These are phyloP conservation scores for Ochotona curzoniae DNA, from an alignment of 2,113 vertebrate species.

Conservation along the genomic window DNA sequence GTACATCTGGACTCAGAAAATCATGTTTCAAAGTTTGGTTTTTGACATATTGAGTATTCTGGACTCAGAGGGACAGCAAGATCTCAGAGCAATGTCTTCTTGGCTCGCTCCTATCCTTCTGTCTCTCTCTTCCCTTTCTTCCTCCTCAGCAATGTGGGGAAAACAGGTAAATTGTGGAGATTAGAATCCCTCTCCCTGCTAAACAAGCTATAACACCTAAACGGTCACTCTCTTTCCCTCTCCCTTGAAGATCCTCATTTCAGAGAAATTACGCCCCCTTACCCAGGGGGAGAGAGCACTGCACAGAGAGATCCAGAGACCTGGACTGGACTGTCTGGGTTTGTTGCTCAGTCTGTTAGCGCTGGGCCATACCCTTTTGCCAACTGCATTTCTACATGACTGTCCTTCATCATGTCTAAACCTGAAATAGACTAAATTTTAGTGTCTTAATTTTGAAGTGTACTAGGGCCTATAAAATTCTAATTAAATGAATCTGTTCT, in stretches of 20 bases:
- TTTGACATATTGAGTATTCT: neutral
- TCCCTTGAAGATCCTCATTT: neutral
- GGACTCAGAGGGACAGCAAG: neutral
- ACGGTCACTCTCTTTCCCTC: neutral
- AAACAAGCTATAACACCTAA: neutral
- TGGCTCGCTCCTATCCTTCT: neutral
- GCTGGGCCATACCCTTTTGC: neutral
- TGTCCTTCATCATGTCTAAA: neutral
- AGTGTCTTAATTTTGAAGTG: neutral
- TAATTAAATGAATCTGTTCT: neutral
- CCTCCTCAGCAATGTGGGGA: neutral
- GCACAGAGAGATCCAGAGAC: neutral
- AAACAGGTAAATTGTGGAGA: neutral
- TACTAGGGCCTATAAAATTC: neutral
- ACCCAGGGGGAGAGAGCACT: neutral
- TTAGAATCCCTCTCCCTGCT: neutral
- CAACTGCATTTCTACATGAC: neutral
- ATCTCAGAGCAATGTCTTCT: neutral
- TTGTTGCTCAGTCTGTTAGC: neutral
- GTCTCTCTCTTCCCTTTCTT: neutral
- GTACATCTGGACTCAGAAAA: neutral
- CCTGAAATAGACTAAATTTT: neutral
- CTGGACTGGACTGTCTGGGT: neutral
- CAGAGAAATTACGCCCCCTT: neutral
- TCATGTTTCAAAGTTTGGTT: neutral